Evolutionary conservation across 2,797 vertebrate genomes (phyloP).

Genomic region (Mareca penelope): DNA sequence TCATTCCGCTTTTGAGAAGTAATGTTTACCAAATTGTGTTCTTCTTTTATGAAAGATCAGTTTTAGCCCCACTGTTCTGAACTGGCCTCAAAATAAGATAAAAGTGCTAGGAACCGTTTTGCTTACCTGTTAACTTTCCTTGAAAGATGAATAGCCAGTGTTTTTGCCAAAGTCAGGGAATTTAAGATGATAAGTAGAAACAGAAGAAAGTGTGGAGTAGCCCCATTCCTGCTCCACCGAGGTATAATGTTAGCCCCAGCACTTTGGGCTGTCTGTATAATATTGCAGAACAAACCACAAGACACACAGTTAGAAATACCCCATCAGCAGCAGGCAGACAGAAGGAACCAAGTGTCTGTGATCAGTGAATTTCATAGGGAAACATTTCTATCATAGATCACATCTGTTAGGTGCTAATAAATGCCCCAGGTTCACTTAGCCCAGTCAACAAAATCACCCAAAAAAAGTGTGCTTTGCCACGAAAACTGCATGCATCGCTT

Average conservation of each 20-base stretch:
- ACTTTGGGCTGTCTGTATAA: not conserved
- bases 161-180: slow-evolving; percentile 29
- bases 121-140: slow-evolving; percentile 24
- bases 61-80: not conserved
- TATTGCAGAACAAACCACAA: not conserved
- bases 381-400: not conserved
- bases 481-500: not conserved
- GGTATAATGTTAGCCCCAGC: not conserved
- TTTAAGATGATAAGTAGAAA: slow-evolving; percentile 5
- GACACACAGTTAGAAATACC: not conserved
- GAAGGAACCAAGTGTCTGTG: not conserved
- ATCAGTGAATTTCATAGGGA: not conserved
- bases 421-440: not conserved
- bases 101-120: not conserved
- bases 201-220: not conserved
- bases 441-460: not conserved
- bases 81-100: not conserved
- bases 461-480: not conserved
- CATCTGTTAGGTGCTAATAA: not conserved
- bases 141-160: not conserved
- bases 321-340: not conserved
- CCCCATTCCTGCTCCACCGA: not conserved
- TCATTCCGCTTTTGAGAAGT: not conserved
- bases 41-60: not conserved
- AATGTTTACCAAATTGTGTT: not conserved